These are phyloP conservation scores for Labeo calbasu DNA, from an alignment of 2,797 vertebrate genomes.

Conservation along the genomic window DNA sequence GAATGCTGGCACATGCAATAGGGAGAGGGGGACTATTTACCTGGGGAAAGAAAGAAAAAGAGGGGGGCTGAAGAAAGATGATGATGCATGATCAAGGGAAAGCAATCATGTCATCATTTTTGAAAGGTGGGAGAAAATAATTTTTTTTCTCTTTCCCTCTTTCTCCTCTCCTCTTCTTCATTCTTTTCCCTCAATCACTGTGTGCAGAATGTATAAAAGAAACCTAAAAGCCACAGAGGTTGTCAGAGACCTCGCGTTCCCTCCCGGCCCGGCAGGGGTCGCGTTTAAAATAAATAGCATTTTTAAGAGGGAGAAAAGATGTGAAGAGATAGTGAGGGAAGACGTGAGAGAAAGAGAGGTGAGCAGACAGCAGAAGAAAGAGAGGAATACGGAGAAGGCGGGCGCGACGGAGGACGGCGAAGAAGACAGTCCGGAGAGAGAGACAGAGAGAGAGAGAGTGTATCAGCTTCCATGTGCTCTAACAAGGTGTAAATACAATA, in stretches of 20 bases:
- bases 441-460: slow-evolving; percentile 76
- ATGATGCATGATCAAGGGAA: slow-evolving; percentile 99
- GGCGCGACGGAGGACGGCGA: slow-evolving; percentile 78
- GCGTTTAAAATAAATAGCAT: slow-evolving; percentile 99
- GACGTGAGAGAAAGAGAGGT: slow-evolving; percentile 51
- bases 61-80: slow-evolving; percentile 88
- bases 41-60: slow-evolving; percentile 80
- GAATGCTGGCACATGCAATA: slow-evolving; percentile 80
- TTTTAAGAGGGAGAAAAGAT: slow-evolving; percentile 71
- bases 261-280: slow-evolving; percentile 92
- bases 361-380: slow-evolving; percentile 35
- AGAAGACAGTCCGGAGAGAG: slow-evolving; percentile 82
- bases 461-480: slow-evolving; percentile 99
- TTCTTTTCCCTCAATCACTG: slow-evolving; percentile 79
- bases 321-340: slow-evolving; percentile 48
- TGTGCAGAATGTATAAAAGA: slow-evolving; percentile 94
- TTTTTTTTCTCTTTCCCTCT: slow-evolving; percentile 84
- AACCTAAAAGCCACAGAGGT: slow-evolving; percentile 97
- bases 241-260: slow-evolving; percentile 92
- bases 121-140: slow-evolving; percentile 99
- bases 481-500: slow-evolving; percentile 99
- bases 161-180: slow-evolving; percentile 77
- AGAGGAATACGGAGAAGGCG: slow-evolving; percentile 17
- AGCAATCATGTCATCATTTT: slow-evolving; percentile 99
- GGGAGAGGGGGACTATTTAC: slow-evolving; percentile 84